These are phyloP conservation scores for Micrasema minimum DNA, from an alignment of 1,140 invertebrate genomes.

Conservation along the genomic window DNA sequence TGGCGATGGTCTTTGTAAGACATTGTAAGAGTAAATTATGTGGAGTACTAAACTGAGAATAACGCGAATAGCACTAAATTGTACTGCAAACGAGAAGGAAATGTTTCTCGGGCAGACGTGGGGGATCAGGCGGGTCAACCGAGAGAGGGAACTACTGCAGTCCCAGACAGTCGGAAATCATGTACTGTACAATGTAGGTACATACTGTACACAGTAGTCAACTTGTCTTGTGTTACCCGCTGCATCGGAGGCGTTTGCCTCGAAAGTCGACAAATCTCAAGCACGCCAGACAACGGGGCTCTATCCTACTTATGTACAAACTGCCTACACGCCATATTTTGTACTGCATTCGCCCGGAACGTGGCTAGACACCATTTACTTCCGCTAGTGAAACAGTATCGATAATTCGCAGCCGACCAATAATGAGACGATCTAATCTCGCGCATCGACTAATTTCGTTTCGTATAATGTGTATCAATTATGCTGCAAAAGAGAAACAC, in stretches of 20 bases:
- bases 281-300: slow-evolving; percentile 11
- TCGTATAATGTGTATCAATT: background rate
- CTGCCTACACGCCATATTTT: too few species aligned
- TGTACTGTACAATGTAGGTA: too few species aligned
- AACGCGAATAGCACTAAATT: too few species aligned
- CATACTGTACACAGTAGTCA: background rate
- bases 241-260: slow-evolving; percentile 1
- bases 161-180: too few species aligned
- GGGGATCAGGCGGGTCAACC: slow-evolving; percentile 10
- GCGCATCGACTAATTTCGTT: background rate
- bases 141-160: background rate
- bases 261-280: slow-evolving; percentile 7
- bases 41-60: too few species aligned
- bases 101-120: slow-evolving; percentile 1
- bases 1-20: too few species aligned
- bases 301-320: background rate
- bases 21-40: too few species aligned
- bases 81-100: background rate
- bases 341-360: too few species aligned
- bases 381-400: too few species aligned
- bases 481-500: slow-evolving; percentile 12
- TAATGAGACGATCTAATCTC: background rate
- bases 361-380: too few species aligned
- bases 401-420: too few species aligned
- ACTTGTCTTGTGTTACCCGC: background rate